Evolutionary conservation across 2,888 invertebrate genomes (phyloP), one percentile per base, ranked within the genome.

Genomic region (Metellina segmentata): DNA sequence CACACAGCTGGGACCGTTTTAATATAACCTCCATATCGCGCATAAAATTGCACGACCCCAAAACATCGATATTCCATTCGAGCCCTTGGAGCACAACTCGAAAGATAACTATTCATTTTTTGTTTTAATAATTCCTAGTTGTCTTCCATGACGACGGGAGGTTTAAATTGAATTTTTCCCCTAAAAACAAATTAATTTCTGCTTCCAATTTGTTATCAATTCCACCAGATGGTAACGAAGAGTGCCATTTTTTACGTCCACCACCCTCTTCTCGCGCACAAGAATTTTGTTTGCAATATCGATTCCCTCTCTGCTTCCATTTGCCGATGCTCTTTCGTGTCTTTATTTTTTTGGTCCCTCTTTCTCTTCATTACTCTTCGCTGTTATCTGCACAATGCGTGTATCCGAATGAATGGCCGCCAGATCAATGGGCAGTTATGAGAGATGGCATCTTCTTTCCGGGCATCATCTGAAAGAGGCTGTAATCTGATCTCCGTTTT

Each of bases 191-290:
- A 81, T 87, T 81, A 87, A 81, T 87, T 71, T 79, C 81, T 53
- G 79, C 87, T 72, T 87, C 72, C 74, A n/a, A 78, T 87, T 87
- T 81, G 87, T 87, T 87, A 87, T 87, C 87, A 87, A 87, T 87
- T 48, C 53, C 34, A 7, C 53, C 87, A 87, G 87, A 87, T 87
- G 87, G 79, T 79, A 72, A 81, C 71, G 79, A 81, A 85, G n/a
- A 75, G 20, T 13, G 7, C 16, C 53, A n/a, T 51, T 78, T 78
- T 78, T 78, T 78, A 48, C 77, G n/a, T 19, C 49, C 51, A 19
- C n/a, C 51, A 16, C 74, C 34, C 13, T n/a, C 16, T n/a, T 5
- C 69, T 5, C 69, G 74, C n/a, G n/a, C n/a, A n/a, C n/a, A n/a
- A n/a, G n/a, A 19, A 74, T 74, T 61, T 74, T 74, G 19, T 74